A percentile compares a stretch with the other conserved stretches of the same genome.
These are phyloP conservation scores for Brachionus asplanchnoidis DNA, from an alignment of 1,140 invertebrate genomes.

Conservation along the genomic window DNA sequence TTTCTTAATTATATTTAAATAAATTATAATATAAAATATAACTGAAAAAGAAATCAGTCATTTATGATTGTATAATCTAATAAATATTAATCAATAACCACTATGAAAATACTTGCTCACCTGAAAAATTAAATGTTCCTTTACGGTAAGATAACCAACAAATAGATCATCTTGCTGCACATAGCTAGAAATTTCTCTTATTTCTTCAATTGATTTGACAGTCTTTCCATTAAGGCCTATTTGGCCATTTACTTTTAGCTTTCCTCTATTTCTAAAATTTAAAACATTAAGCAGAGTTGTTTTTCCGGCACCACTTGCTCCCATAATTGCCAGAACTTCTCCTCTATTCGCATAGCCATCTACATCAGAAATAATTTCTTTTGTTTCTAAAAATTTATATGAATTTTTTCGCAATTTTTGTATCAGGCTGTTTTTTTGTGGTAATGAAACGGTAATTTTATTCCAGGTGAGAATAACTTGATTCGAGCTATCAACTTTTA, in stretches of 20 bases:
- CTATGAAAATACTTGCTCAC: too few relatives aligned
- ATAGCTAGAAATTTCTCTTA: constrained; percentile 70
- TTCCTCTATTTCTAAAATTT: constrained; percentile 70
- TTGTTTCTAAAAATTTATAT: background rate
- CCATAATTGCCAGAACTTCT: constrained; percentile 83
- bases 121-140: constrained; percentile 61
- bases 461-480: background rate
- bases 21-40: too few relatives aligned
- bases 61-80: too few relatives aligned
- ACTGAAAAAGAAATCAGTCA: too few relatives aligned
- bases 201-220: constrained; percentile 46
- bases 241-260: constrained; percentile 69
- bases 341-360: constrained; percentile 79
- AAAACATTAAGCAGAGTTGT: constrained; percentile 86
- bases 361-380: constrained; percentile 56
- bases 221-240: constrained; percentile 56
- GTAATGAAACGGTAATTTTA: background rate
- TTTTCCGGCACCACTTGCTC: constrained; percentile 69
- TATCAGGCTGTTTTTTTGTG: background rate
- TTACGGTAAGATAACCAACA: constrained; percentile 59
- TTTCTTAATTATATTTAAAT: background rate
- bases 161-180: constrained; percentile 76
- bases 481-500: background rate
- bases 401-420: background rate
- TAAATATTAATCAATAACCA: too few relatives aligned